phyloP scores from a whole-genome alignment of 2,113 vertebrate genomes.

The Pogona vitticeps region DNA sequence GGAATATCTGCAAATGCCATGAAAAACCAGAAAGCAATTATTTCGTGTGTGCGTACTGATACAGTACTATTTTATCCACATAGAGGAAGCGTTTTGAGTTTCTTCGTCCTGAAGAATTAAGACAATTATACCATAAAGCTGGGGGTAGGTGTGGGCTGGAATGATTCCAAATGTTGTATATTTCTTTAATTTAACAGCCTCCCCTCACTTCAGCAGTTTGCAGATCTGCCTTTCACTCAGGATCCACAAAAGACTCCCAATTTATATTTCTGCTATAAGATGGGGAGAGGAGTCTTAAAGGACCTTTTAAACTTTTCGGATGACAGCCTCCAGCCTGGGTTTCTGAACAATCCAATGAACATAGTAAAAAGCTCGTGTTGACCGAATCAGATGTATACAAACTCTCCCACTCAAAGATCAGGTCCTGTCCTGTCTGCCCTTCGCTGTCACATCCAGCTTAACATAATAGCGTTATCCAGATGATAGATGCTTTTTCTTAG shows the following conservation, averaged over 20 bases:
- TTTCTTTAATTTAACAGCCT: background rate
- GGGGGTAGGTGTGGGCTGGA: too few relatives aligned
- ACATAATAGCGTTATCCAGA: background rate
- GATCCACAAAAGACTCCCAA: background rate
- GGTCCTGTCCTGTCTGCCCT: background rate
- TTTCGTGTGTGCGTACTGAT: too few relatives aligned
- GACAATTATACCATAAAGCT: too few relatives aligned
- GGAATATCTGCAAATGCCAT: too few relatives aligned
- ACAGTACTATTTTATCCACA: too few relatives aligned
- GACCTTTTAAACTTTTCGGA: background rate
- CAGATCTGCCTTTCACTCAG: background rate
- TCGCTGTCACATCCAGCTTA: background rate
- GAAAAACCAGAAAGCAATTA: too few relatives aligned
- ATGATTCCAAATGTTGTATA: too few relatives aligned
- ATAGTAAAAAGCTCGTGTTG: background rate
- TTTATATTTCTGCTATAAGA: background rate
- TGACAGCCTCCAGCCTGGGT: background rate
- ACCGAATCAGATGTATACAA: background rate
- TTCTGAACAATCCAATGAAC: background rate
- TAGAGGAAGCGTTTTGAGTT: too few relatives aligned
- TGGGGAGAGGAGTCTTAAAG: too few relatives aligned
- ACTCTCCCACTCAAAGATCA: background rate
- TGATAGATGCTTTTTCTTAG: background rate
- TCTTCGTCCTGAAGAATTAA: too few relatives aligned
- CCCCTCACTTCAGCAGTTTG: background rate